Base-by-base conservation (phyloP, 2,888 invertebrate genomes). In the Schizotus pectinicornis region DNA sequence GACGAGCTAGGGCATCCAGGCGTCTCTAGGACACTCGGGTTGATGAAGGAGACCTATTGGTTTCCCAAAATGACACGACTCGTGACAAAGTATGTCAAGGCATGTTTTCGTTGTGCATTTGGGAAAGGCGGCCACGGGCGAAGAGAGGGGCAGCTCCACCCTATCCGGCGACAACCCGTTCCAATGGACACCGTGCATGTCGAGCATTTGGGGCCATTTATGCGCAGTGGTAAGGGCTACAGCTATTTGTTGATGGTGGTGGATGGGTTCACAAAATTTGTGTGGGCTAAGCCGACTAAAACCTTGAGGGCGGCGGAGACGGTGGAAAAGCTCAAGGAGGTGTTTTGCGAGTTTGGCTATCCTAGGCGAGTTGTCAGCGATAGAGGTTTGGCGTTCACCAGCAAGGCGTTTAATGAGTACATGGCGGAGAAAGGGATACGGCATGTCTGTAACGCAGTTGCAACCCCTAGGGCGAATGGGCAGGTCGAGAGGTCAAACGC, bases 61-160 rank as follows among this genome's bases (percentile, higher is more conserved):
- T 58, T 58, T 42, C 47, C 53, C 6, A 68, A 66, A 59, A 72
- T 72, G 70, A 58, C 62, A 0, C 58, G 63, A 0, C 70, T 73
- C 45, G 53, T 70, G 32, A 43, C 14, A 7, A 75, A 74, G 53
- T 73, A 73, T 42, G 67, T 73, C 3, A 47, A 8, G 0, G n/a
- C 62, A 0, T 74, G 73, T 39, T 50, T 75, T 1, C 43, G 67
- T 7, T 76, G 74, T 49, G 71, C 73, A 0, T 74, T 68, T 57
- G 67, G 67, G 0, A 75, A 74, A 52, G 70, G 71, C 0, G 54
- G 56, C 6, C 47, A 59, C 67, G 59, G 76, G 0, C 7, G 43
- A 67, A 2, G 65, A 56, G 9, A 66, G 33, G 73, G 68, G 0
- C 45, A 63, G n/a, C 32, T 73, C 13, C 59, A 68, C 22, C 67